A percentile compares a stretch with the other conserved stretches of the same genome.
Evolutionary conservation across 2,888 invertebrate genomes (phyloP).

Genomic region (Acronicta leporina): DNA sequence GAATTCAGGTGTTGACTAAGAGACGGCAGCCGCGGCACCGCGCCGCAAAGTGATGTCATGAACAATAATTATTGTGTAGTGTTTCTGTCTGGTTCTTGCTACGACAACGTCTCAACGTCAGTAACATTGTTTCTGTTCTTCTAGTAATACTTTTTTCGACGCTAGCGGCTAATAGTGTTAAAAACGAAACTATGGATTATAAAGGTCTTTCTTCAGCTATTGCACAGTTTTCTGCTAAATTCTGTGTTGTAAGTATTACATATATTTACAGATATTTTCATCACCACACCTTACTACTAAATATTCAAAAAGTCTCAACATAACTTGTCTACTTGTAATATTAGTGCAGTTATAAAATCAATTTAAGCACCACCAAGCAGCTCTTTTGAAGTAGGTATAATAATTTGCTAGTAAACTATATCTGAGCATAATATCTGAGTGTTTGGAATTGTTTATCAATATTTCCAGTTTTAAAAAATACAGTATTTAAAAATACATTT

Average conservation of each 20-base stretch:
- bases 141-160: slow-evolving; percentile 65
- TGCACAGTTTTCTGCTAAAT: slow-evolving; percentile 81
- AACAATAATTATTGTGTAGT: slow-evolving; percentile 8
- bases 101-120: slow-evolving; percentile 2
- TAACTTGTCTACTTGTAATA: too few relatives aligned
- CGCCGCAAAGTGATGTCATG: slow-evolving; percentile 47
- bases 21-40: slow-evolving; percentile 6
- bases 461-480: too few relatives aligned
- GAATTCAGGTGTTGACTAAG: neutral
- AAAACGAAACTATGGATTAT: slow-evolving; percentile 72
- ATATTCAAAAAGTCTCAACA: too few relatives aligned
- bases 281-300: too few relatives aligned
- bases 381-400: too few relatives aligned
- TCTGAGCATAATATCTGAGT: too few relatives aligned
- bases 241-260: slow-evolving; percentile 84
- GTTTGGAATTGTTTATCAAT: too few relatives aligned
- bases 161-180: slow-evolving; percentile 52
- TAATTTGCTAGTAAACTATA: too few relatives aligned
- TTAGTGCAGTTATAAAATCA: too few relatives aligned
- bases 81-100: slow-evolving; percentile 16
- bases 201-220: slow-evolving; percentile 76
- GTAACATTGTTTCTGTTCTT: slow-evolving; percentile 54
- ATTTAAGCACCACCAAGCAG: too few relatives aligned
- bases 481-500: too few relatives aligned
- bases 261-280: too few relatives aligned